Evolutionary conservation across 2,797 vertebrate species (phyloP).

Genomic region (Clarias platycephalus): DNA sequence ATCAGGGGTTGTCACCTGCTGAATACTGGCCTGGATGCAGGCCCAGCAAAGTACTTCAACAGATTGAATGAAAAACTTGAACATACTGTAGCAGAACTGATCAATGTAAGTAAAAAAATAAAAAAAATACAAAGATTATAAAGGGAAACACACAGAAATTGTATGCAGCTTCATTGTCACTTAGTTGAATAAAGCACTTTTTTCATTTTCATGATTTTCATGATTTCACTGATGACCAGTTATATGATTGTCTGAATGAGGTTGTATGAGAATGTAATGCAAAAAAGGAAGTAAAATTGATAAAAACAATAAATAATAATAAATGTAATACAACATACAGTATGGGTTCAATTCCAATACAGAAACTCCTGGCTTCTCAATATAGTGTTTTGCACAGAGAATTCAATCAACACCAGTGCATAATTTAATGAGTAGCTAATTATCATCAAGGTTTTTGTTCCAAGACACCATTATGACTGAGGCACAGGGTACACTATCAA

Average conservation of each 20-base stretch:
- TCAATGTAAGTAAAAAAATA: not conserved
- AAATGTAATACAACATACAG: not conserved
- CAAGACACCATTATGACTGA: constrained; percentile 36
- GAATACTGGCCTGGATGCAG: not conserved
- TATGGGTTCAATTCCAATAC: not conserved
- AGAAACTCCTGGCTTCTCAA: not conserved
- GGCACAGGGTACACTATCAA: constrained; percentile 50
- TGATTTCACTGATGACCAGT: not conserved
- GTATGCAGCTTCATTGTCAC: not conserved
- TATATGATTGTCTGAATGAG: not conserved
- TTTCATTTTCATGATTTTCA: not conserved
- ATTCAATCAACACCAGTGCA: not conserved
- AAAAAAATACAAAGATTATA: no score
- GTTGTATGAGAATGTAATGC: not conserved
- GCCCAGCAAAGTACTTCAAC: not conserved
- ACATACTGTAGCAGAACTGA: not conserved
- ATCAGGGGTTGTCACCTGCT: not conserved
- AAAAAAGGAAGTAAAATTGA: not conserved
- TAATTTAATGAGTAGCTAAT: constrained; percentile 2
- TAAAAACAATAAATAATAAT: not conserved
- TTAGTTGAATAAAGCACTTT: not conserved
- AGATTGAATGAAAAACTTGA: not conserved
- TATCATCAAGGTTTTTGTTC: constrained; percentile 5
- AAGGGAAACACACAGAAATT: no score
- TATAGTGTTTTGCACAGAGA: not conserved